Evolutionary conservation across 2,797 vertebrate genomes (phyloP), one percentile per base, ranked within the genome.

Genomic region (Cyclura pinguis): DNA sequence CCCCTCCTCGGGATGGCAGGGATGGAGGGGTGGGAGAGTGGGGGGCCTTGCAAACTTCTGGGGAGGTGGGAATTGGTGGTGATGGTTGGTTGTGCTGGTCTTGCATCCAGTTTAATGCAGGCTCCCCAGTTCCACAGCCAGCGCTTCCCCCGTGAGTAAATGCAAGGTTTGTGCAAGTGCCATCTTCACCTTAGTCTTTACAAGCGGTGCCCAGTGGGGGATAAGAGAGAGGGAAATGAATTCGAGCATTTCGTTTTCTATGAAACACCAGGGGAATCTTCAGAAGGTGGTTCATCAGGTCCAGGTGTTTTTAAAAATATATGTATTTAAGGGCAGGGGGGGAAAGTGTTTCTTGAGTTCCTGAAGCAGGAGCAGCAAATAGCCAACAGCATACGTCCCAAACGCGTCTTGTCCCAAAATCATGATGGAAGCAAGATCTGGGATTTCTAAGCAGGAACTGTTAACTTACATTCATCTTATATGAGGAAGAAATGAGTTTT

Each of bases 61-160:
- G 76, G 55, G 35, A 22, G 20, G 22, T 1, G 6, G 29, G 12
- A 22, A 10, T 78, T 14, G 29, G 50, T 12, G 4, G 50, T 29
- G 6, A 62, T 0, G 6, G 29, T 47, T 0, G 2, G 84, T 85
- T 24, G 87, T 0, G 0, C 3, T 89, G 90, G 76, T 73, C 0
- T 0, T 0, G 67, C 81, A 82, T 12, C 27, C 0, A 55, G 91
- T n/a, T 35, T 69, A 6, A n/a, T n/a, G 0, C 0, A 1, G 9
- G 64, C 59, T 32, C 4, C 50, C 50, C 42, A 88, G 0, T 0
- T 80, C 87, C 84, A 87, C 0, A 2, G 47, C 20, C 42, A 8
- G 32, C 7, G 3, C 32, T 64, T 77, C 38, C 38, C 57, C 29
- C 1, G 1, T 22, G 8, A 13, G 1, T 47, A 9, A 20, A 38